Conservation (phyloP, 37 sponge, comb jelly and placozoan genomes). For the Corticium candelabrum region DNA sequence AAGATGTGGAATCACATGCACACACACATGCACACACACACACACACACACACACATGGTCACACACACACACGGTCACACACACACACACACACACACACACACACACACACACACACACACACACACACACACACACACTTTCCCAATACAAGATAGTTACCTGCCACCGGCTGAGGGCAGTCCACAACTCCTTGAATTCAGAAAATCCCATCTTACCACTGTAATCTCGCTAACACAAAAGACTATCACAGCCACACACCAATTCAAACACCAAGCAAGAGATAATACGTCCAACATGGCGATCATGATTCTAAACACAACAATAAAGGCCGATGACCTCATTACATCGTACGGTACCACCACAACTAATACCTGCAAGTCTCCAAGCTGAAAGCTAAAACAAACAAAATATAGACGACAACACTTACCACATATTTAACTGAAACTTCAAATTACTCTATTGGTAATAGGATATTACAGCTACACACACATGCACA, state of each 20-base stretch:
- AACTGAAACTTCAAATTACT: no score
- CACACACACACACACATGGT: constrained; percentile 9
- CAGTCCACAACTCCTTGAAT: constrained; percentile 82
- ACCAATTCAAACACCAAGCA: not conserved
- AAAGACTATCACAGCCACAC: not conserved
- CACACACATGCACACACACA: constrained; percentile 13
- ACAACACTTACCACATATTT: no score
- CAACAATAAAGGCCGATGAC: no score
- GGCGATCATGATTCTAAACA: constrained; percentile 80
- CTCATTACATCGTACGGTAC: no score
- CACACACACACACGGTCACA: no score
- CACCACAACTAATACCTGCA: no score
- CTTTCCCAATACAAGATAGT: not conserved
- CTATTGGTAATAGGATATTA: no score
- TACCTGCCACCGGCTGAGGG: constrained; percentile 71
- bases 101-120: constrained; percentile 36
- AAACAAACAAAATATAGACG: no score
- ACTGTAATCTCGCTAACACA: constrained; percentile 42
- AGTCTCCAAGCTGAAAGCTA: constrained; percentile 72
- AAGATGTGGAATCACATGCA: not conserved
- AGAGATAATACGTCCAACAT: constrained; percentile 56
- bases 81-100: constrained; percentile 50
- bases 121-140: constrained; percentile 19
- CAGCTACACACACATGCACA: not conserved
- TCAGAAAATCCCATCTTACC: constrained; percentile 91